Conservation (phyloP, 2,797 vertebrate genomes). For the Galago senegalensis region DNA sequence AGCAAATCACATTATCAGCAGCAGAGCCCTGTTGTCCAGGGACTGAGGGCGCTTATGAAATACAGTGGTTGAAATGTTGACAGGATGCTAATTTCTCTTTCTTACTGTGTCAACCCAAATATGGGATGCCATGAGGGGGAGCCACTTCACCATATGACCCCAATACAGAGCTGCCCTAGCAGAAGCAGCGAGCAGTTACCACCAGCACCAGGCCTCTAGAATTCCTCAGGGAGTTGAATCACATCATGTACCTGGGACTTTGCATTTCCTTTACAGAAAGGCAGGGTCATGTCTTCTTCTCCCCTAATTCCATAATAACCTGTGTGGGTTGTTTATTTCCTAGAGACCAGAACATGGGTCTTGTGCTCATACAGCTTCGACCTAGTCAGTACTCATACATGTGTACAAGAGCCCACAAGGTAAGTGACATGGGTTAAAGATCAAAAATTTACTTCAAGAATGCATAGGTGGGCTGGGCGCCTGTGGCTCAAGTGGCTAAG, state of each 20-base stretch:
- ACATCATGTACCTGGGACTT: background rate
- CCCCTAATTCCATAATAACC: background rate
- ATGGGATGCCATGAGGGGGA: background rate
- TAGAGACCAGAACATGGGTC: slow-evolving; percentile 7
- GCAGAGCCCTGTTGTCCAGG: background rate
- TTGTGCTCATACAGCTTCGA: slow-evolving; percentile 50
- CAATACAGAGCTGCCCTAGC: background rate
- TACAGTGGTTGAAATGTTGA: background rate
- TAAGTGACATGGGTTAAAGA: slow-evolving; percentile 24
- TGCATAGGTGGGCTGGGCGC: background rate
- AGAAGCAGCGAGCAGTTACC: background rate
- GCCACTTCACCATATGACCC: background rate
- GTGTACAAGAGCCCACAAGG: slow-evolving; percentile 47
- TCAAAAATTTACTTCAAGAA: background rate
- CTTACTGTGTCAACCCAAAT: background rate
- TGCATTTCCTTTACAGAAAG: background rate
- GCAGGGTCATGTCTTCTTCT: background rate
- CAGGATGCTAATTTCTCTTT: background rate
- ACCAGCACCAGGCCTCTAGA: background rate
- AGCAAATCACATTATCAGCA: too few species aligned
- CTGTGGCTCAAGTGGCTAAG: too few species aligned
- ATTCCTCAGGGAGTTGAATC: background rate
- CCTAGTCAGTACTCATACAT: slow-evolving; percentile 65
- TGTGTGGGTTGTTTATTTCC: background rate
- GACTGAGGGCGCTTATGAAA: background rate